Evolutionary conservation across 2,888 invertebrate genomes (phyloP).

Genomic region (Zelleria hepariella): DNA sequence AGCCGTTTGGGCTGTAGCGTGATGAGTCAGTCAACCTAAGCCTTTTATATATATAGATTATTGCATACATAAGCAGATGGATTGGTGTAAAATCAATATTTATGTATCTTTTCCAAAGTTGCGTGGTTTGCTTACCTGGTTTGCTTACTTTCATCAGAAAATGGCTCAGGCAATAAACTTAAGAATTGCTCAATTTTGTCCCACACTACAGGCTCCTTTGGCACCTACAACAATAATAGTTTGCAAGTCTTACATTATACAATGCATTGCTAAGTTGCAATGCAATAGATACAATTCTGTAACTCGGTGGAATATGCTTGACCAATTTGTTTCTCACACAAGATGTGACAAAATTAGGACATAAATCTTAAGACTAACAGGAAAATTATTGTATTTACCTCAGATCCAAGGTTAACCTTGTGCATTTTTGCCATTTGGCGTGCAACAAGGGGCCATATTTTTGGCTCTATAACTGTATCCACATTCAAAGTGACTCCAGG

Average conservation of each 20-base stretch:
- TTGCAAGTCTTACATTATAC: background rate
- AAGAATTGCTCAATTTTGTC: constrained; percentile 82
- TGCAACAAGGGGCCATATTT: constrained; percentile 83
- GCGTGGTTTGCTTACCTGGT: constrained; percentile 69
- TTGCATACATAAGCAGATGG: no score
- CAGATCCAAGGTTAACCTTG: constrained; percentile 60
- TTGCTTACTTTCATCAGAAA: constrained; percentile 77
- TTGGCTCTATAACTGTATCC: constrained; percentile 74
- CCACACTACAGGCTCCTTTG: constrained; percentile 80
- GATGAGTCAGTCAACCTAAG: no score
- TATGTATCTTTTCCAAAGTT: background rate
- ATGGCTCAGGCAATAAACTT: constrained; percentile 79
- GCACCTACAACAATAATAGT: constrained; percentile 36
- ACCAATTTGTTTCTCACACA: no score
- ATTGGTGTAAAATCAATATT: background rate
- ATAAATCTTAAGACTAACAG: background rate
- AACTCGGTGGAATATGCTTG: no score
- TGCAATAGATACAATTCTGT: background rate
- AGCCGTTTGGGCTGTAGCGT: no score
- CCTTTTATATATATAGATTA: no score
- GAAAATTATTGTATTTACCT: constrained; percentile 27
- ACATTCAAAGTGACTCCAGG: constrained; percentile 84
- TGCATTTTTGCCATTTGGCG: constrained; percentile 88
- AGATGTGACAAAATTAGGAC: no score
- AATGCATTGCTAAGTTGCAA: background rate